Percentiles rank a stretch among this genome's conserved stretches.
Evolutionary conservation across 2,113 vertebrate genomes (phyloP).

Genomic region (Andinoacara biseriatus): DNA sequence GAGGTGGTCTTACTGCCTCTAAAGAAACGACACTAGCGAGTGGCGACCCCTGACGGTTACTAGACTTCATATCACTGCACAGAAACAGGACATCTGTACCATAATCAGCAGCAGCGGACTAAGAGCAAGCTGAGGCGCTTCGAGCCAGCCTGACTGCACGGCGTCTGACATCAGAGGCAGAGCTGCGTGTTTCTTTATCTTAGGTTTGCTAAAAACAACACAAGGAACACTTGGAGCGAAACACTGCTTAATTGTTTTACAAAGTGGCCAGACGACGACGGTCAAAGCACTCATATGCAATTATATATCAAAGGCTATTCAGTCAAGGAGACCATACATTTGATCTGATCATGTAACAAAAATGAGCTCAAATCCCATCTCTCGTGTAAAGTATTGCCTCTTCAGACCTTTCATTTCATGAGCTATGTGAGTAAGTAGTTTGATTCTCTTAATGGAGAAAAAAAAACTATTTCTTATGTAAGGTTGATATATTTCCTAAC

Average conservation of each 20-base stretch:
- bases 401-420: slow-evolving; percentile 12
- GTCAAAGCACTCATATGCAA: slow-evolving; percentile 66
- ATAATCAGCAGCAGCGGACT: slow-evolving; percentile 56
- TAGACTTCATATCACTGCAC: slow-evolving; percentile 75
- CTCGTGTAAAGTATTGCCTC: slow-evolving; percentile 66
- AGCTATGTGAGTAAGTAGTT: slow-evolving; percentile 25
- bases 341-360: slow-evolving; percentile 52
- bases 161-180: slow-evolving; percentile 50
- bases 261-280: slow-evolving; percentile 59
- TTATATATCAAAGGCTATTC: slow-evolving; percentile 60
- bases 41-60: slow-evolving; percentile 65
- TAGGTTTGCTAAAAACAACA: slow-evolving; percentile 76
- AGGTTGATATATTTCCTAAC: slow-evolving; percentile 42
- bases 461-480: slow-evolving; percentile 30
- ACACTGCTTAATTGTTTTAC: slow-evolving; percentile 61
- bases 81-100: slow-evolving; percentile 69
- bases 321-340: slow-evolving; percentile 47
- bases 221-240: slow-evolving; percentile 75
- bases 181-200: slow-evolving; percentile 52
- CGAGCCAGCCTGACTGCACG: slow-evolving; percentile 20
- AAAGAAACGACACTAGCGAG: slow-evolving; percentile 66
- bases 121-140: slow-evolving; percentile 55
- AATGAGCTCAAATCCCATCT: slow-evolving; percentile 54
- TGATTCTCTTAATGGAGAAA: slow-evolving; percentile 30
- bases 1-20: slow-evolving; percentile 45